Conservation (phyloP, 2,888 invertebrate species). For the Galerucella pusilla region DNA sequence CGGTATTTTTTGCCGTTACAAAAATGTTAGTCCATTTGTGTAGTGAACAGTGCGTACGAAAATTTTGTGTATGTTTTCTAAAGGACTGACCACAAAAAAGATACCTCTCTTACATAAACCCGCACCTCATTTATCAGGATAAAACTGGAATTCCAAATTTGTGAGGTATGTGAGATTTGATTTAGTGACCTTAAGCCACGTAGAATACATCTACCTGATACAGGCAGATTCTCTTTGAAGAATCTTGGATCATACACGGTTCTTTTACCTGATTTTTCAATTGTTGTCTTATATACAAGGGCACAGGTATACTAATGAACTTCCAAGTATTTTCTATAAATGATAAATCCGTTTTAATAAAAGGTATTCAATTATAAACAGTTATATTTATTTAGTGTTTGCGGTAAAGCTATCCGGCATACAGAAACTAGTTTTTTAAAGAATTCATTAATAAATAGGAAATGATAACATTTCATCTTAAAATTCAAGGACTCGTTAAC, state of each 20-base stretch:
- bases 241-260: slow-evolving; percentile 46
- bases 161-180: slow-evolving; percentile 47
- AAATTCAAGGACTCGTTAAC: slow-evolving; percentile 33
- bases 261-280: slow-evolving; percentile 47
- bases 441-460: slow-evolving; percentile 34
- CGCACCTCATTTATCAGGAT: slow-evolving; percentile 49
- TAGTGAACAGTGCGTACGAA: slow-evolving; percentile 42
- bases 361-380: slow-evolving; percentile 21
- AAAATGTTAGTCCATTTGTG: slow-evolving; percentile 56
- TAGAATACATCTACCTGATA: slow-evolving; percentile 55
- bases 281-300: slow-evolving; percentile 33
- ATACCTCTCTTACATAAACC: slow-evolving; percentile 46
- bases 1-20: slow-evolving; percentile 56
- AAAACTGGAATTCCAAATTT: slow-evolving; percentile 45
- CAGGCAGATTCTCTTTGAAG: slow-evolving; percentile 42
- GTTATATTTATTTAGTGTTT: slow-evolving; percentile 21
- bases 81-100: slow-evolving; percentile 35
- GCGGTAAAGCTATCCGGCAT: slow-evolving; percentile 10
- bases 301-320: slow-evolving; percentile 29
- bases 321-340: neutral
- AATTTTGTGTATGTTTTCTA: slow-evolving; percentile 45
- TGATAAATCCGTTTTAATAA: neutral
- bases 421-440: slow-evolving; percentile 42
- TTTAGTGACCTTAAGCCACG: slow-evolving; percentile 56
- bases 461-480: slow-evolving; percentile 23